Evolutionary conservation across 2,113 vertebrate genomes (phyloP), one percentile per base, ranked within the genome.

Genomic region (Mus spicilegus): DNA sequence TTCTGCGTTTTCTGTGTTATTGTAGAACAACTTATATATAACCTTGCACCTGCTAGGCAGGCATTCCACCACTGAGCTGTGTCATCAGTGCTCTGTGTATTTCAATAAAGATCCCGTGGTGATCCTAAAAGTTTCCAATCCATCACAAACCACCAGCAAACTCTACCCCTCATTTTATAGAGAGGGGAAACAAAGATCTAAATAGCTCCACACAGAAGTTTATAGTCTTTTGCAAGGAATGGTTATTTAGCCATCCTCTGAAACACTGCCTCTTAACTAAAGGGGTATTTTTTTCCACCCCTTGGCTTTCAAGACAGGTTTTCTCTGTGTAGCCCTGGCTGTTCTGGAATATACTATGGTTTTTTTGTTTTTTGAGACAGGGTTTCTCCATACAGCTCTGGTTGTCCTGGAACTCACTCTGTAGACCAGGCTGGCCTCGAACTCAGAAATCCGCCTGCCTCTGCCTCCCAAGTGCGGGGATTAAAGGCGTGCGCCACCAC

Each of bases 211-310:
- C 2, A 10, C 56, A 58, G 63, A 93, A 81, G 51, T 93, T 87
- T 4, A 51, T 16, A 9, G 46, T 93, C 33, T 86, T 87, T 87
- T 36, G 1, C 56, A 75, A 89, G 42, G 58, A 19, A 28, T 75
- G 4, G 33, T 1, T 51, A 0, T 58, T 89, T 95, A 87, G 89
- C 17, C 65, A 63, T 89, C 89, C 26, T 93, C 20, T 94, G 54
- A 89, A 94, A 94, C 46, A 86, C 3, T 87, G 87, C 39, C 69
- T 95, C 51, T 92, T 91, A 24, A 54, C 13, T 96, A 91, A 81
- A 93, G n/a, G 30, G 73, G 56, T 81, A 12, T 54, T 67, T 72
- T 72, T 72, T 72, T 72, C 33, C 65, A 67, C 28, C 11, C 65
- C 17, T 72, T 72, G 6, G 69, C n/a, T 72, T 72, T 72, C 36